phyloP scores from a whole-genome alignment of 2,888 invertebrate genomes.

The Steinernema scapterisci region DNA sequence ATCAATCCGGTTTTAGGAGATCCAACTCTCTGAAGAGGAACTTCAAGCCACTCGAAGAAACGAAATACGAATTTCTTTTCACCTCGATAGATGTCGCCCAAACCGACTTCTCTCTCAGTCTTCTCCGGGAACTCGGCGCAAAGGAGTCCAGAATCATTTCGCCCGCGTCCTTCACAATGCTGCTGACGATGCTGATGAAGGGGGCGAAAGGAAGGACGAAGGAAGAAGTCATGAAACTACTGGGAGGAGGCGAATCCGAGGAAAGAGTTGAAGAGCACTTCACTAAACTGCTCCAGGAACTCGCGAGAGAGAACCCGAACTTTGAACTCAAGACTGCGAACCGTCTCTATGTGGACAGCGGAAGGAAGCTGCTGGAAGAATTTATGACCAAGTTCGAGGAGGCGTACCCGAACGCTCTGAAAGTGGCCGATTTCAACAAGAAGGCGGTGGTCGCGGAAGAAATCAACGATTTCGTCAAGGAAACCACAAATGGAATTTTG shows the following conservation, averaged over 20 bases:
- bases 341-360: background rate
- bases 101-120: background rate
- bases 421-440: background rate
- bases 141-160: background rate
- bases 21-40: no score
- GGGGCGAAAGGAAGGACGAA: background rate
- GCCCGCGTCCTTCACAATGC: background rate
- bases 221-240: background rate
- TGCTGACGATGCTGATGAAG: background rate
- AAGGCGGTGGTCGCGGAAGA: background rate
- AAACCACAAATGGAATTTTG: background rate
- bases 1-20: no score
- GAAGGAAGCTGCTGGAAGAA: background rate
- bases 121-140: background rate
- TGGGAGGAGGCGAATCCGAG: background rate
- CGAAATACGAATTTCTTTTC: no score
- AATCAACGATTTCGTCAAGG: background rate
- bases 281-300: background rate
- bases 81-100: constrained; percentile 2
- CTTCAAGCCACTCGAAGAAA: no score
- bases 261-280: background rate
- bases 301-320: background rate
- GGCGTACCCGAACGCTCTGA: background rate
- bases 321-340: background rate
- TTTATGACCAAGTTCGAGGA: background rate